phyloP scores from a whole-genome alignment of 2,797 vertebrate species.

The Pantherophis alleghaniensis region DNA sequence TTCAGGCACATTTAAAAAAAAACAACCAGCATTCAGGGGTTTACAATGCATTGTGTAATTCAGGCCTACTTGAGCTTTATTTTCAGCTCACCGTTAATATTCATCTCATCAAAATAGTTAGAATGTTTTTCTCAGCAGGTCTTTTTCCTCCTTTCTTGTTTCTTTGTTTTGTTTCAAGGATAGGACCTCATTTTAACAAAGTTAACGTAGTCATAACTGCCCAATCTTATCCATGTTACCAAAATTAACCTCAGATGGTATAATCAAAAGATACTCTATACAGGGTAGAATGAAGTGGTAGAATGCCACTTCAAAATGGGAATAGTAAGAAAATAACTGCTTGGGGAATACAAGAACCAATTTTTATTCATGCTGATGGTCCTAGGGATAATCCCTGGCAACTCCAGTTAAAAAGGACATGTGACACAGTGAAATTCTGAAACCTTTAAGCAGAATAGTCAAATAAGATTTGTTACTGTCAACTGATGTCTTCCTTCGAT shows the following conservation, averaged over 20 bases:
- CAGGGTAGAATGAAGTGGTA: not conserved
- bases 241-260: not conserved
- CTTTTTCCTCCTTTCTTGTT: not conserved
- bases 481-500: not conserved
- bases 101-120: not conserved
- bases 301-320: not conserved
- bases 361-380: not conserved
- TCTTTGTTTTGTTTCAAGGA: not conserved
- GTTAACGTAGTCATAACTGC: not conserved
- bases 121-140: not conserved
- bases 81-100: conserved; percentile 4
- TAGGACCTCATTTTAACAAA: not conserved
- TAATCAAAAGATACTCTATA: not conserved
- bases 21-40: not conserved
- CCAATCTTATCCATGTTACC: not conserved
- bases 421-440: not conserved
- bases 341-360: not conserved
- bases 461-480: not conserved
- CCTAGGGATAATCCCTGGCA: not conserved
- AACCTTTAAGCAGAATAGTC: not conserved
- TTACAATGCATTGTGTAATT: conserved; percentile 10
- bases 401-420: not conserved
- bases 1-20: not conserved
- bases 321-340: not conserved
- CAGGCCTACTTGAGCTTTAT: not conserved